Percentiles rank a stretch among this genome's conserved stretches.
Conservation (phyloP, 2,113 vertebrate genomes). For the Cyanoramphus novaezelandiae region DNA sequence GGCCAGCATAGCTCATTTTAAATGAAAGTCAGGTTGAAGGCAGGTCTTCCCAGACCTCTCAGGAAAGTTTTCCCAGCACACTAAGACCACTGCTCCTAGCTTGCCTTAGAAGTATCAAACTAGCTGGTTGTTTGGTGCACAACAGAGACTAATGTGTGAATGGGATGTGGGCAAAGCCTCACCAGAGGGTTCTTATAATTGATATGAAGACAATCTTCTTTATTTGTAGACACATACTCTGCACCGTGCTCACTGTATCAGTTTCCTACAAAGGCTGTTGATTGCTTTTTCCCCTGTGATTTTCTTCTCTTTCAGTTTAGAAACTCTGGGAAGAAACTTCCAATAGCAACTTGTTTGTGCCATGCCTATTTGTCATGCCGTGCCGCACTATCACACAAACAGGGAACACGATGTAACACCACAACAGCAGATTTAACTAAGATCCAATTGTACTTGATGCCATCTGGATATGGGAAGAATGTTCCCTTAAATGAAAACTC, state of each 20-base stretch:
- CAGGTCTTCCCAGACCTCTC: not conserved
- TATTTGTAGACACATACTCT: not conserved
- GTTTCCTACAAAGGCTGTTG: not conserved
- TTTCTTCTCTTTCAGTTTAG: not conserved
- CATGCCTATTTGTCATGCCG: not conserved
- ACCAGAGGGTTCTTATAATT: not conserved
- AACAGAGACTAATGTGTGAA: not conserved
- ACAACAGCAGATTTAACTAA: constrained; percentile 16
- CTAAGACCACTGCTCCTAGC: not conserved
- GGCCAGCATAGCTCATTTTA: not conserved
- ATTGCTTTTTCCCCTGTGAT: not conserved
- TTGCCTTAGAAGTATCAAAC: not conserved
- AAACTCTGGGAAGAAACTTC: not conserved
- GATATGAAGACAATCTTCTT: not conserved
- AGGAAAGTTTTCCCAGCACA: not conserved
- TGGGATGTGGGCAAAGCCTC: not conserved
- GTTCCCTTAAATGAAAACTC: not conserved
- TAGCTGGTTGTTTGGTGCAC: not conserved
- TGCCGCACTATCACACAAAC: not conserved
- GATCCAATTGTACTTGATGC: constrained; percentile 9
- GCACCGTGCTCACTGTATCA: not conserved
- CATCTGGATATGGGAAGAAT: constrained; percentile 33
- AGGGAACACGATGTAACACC: constrained; percentile 16
- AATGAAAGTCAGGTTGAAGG: not conserved
- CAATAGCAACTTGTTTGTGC: not conserved